These are phyloP conservation scores for Hycleus phaleratus DNA, from an alignment of 1,140 invertebrate genomes.

Conservation along the genomic window DNA sequence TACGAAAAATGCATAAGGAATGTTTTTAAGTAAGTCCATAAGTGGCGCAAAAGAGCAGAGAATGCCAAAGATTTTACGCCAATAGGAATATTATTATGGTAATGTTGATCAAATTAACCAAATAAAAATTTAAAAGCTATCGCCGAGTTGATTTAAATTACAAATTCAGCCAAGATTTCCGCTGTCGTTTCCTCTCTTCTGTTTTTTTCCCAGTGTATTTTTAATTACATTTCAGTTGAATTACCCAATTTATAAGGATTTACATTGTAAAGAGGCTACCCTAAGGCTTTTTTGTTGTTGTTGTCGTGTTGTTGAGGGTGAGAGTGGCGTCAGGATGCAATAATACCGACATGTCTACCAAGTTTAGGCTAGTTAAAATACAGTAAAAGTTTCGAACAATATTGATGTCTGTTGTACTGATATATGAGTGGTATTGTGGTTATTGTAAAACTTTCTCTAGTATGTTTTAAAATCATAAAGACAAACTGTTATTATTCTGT, in stretches of 20 bases:
- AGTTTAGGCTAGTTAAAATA: constrained; percentile 11
- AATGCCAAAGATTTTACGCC: too few species aligned
- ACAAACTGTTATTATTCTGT: too few species aligned
- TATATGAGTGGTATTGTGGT: too few species aligned
- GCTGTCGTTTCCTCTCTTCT: not conserved
- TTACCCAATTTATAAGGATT: constrained; percentile 13
- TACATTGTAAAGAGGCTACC: not conserved
- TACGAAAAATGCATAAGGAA: too few species aligned
- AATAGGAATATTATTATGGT: too few species aligned
- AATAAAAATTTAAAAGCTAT: constrained; percentile 5
- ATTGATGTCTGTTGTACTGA: constrained; percentile 1
- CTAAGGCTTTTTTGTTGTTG: not conserved
- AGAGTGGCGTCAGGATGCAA: constrained; percentile 5
- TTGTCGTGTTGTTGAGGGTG: not conserved
- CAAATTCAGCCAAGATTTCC: constrained; percentile 3
- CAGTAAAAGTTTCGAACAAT: constrained; percentile 9
- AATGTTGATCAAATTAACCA: not conserved
- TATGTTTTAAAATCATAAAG: too few species aligned
- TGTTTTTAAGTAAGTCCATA: too few species aligned
- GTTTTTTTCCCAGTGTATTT: not conserved
- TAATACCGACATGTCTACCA: constrained; percentile 7
- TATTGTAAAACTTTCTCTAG: too few species aligned
- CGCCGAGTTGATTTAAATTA: constrained; percentile 2
- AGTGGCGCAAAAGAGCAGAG: too few species aligned
- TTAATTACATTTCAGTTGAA: constrained; percentile 8